A percentile compares a stretch with the other conserved stretches of the same genome.
Evolutionary conservation across 2,888 invertebrate genomes (phyloP).

Genomic region (Erebia ligea): DNA sequence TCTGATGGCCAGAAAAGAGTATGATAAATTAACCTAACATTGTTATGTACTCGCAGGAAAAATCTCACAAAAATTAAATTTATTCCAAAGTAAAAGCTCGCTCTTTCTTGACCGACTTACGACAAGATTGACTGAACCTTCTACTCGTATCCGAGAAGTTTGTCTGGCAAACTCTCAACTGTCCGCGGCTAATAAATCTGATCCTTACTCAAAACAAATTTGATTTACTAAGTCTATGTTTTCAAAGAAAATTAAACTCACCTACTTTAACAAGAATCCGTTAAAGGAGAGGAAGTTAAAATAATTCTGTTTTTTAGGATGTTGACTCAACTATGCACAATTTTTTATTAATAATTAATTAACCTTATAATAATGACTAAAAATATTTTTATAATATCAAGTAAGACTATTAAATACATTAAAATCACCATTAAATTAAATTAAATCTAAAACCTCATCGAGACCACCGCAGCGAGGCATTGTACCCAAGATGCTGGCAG

Average conservation of each 20-base stretch:
- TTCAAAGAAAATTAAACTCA: not conserved
- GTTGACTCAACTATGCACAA: too few species aligned
- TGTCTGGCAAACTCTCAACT: conserved; percentile 35
- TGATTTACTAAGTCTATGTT: conserved; percentile 32
- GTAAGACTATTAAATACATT: too few species aligned
- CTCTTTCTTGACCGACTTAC: conserved; percentile 24
- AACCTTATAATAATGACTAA: too few species aligned
- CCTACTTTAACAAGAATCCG: not conserved
- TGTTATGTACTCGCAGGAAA: too few species aligned
- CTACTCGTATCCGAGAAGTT: conserved; percentile 32
- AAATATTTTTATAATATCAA: too few species aligned
- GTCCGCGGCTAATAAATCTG: conserved; percentile 37
- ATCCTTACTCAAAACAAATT: conserved; percentile 30
- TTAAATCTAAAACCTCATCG: too few species aligned
- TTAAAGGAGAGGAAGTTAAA: not conserved
- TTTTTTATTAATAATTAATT: too few species aligned
- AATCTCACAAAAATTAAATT: not conserved
- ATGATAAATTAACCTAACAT: too few species aligned
- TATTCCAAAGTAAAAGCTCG: conserved; percentile 3
- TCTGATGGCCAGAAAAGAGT: too few species aligned
- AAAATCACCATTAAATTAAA: too few species aligned
- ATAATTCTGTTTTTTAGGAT: not conserved
- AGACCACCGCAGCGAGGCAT: too few species aligned
- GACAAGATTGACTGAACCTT: conserved; percentile 19
- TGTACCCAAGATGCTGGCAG: too few species aligned